Base-by-base conservation (phyloP, 2,797 vertebrate genomes). In the Crossoptilon crossoptilon region DNA sequence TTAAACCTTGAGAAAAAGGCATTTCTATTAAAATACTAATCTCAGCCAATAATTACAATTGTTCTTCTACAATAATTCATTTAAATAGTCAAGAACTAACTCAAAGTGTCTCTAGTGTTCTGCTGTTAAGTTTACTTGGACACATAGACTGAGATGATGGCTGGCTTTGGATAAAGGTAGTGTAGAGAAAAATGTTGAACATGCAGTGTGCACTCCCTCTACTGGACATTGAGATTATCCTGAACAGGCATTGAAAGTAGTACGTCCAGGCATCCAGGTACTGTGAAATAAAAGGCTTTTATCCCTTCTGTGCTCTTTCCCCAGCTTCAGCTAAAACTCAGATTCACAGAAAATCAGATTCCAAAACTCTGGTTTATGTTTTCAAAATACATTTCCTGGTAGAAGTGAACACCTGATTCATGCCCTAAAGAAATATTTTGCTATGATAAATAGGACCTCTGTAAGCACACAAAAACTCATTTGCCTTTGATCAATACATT, bases 121-220 rank as follows among this genome's bases (percentile, higher is more conserved):
- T 62, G 67, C 46, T 85, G 55, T 2, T 10, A 64, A 62, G 39
- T 73, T 86, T 35, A 82, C n/a, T 55, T 69, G 76, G 31, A 80
- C 76, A 68, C 37, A 53, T 22, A 49, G 35, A 14, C 12, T 6
- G 68, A 64, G 60, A 22, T 4, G 59, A 33, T 8, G 59, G 37
- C n/a, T 71, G 66, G 35, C 29, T 88, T 31, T 26, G 64, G 51
- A 29, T 24, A 49, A 67, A 91, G 64, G 58, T 3, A 24, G 35
- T 3, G 4, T 6, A 35, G 33, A 62, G 49, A 5, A 69, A 87
- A 90, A 53, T 0, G 41, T 0, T 10, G 44, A 95, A 46, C 63
- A 9, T 60, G 93, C 87, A 91, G 95, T 88, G 46, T 84, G 93
- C 82, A 86, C 96, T 95, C 97, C 97, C 96, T 97, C 97, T 97